A percentile compares a stretch with the other conserved stretches of the same genome.
These are phyloP conservation scores for Perca schrenkii DNA, from an alignment of 2,113 vertebrate genomes.

Conservation along the genomic window DNA sequence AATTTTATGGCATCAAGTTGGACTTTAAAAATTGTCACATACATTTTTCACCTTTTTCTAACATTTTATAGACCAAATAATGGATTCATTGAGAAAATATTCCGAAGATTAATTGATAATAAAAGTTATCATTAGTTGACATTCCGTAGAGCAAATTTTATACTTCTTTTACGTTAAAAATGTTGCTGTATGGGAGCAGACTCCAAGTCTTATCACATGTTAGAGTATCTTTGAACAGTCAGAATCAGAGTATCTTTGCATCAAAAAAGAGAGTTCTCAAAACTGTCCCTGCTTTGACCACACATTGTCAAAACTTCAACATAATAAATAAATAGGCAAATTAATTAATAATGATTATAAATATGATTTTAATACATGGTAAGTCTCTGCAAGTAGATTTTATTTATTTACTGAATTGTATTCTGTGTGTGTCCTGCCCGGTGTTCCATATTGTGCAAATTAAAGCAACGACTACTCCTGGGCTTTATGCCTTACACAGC, in stretches of 20 bases:
- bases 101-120: background rate
- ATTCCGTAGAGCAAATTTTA: background rate
- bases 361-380: background rate
- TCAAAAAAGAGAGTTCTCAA: background rate
- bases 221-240: background rate
- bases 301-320: background rate
- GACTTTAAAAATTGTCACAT: background rate
- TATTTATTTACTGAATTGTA: background rate
- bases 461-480: constrained; percentile 32
- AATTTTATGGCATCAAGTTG: background rate
- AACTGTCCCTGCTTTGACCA: background rate
- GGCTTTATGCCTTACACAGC: constrained; percentile 15
- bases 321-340: background rate
- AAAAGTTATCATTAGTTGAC: background rate
- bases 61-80: background rate
- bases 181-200: background rate
- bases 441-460: constrained; percentile 43
- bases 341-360: background rate
- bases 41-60: background rate
- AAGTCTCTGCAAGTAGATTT: background rate
- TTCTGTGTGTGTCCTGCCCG: background rate
- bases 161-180: background rate
- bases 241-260: background rate
- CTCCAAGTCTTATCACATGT: background rate
- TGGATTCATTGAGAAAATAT: no score